Evolutionary conservation across 2,888 invertebrate species (phyloP), one percentile per base, ranked within the genome.

Genomic region (Epinotia demarniana): DNA sequence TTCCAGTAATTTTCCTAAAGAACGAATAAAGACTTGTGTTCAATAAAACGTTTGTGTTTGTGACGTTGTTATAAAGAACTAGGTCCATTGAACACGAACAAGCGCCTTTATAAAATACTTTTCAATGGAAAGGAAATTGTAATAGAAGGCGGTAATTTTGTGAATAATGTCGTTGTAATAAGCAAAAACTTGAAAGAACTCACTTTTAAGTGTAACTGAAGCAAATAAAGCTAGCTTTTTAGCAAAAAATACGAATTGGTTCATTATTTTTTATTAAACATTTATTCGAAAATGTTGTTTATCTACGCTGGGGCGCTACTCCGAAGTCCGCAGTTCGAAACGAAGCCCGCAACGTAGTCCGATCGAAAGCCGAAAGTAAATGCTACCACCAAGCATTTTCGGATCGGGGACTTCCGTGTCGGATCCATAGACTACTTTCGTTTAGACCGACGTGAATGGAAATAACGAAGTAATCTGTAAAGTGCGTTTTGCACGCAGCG

Each of bases 51-150:
- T 62, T 63, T 62, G 55, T 71, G 11, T 55, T 53, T 53, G 43
- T 18, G 13, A 83, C 84, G 79, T 87, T 85, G 85, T 89, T 90
- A 87, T 85, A 88, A 88, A 84, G 81, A 79, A 78, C 85, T 82
- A 81, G 83, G 81, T 81, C 60, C 62, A 73, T 43, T 76, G 71
- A 33, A 71, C 77, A 73, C 69, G 43, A 23, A 67, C 49, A 78
- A 76, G 58, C 68, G 55, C 57, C 33, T 18, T 71, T 73, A 64
- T 69, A n/a, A 43, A 62, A 55, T 72, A 43, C 19, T 55, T 23
- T 39, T 23, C 16, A 23, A 46, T 9, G 12, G 27, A 60, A 60
- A 46, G 27, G 69, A 18, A 69, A 58, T 46, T 4, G 33, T 46
- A 18, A 43, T 43, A 69, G 13, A 46, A 43, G 43, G n/a, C 58